A percentile compares a stretch with the other conserved stretches of the same genome.
phyloP scores from a whole-genome alignment of 2,797 vertebrate genomes.

The Lerista edwardsae region DNA sequence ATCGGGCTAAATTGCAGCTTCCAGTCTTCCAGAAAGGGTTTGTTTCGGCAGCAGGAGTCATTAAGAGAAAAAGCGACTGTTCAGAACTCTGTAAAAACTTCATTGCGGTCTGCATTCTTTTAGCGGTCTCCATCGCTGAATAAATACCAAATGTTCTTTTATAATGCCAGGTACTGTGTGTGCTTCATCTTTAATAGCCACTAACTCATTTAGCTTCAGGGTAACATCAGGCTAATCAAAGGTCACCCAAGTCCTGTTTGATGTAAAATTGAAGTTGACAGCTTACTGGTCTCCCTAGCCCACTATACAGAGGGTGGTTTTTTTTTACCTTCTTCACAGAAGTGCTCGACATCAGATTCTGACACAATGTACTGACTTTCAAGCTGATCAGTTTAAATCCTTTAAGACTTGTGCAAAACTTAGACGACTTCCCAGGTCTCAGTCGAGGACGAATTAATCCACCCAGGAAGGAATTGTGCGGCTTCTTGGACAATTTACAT shows the following conservation, averaged over 20 bases:
- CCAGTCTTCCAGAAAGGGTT: slow-evolving; percentile 17
- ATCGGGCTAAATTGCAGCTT: slow-evolving; percentile 15
- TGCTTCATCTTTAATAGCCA: slow-evolving; percentile 61
- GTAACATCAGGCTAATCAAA: slow-evolving; percentile 67
- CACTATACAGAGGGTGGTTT: slow-evolving; percentile 37
- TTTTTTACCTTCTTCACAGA: background rate
- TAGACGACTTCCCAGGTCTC: slow-evolving; percentile 41
- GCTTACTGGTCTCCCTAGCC: slow-evolving; percentile 40
- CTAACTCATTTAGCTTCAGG: slow-evolving; percentile 67
- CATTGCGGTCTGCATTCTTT: slow-evolving; percentile 30
- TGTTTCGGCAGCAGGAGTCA: slow-evolving; percentile 22
- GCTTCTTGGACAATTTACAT: slow-evolving; percentile 28
- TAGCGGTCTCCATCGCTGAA: slow-evolving; percentile 41
- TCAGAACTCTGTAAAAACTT: slow-evolving; percentile 8
- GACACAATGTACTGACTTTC: slow-evolving; percentile 58
- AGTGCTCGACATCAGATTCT: slow-evolving; percentile 53
- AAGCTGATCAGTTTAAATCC: slow-evolving; percentile 51
- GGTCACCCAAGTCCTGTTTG: slow-evolving; percentile 43
- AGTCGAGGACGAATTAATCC: slow-evolving; percentile 15
- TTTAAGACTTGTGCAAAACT: slow-evolving; percentile 50
- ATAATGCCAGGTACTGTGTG: slow-evolving; percentile 45
- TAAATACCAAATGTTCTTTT: slow-evolving; percentile 59
- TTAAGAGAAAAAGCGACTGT: slow-evolving; percentile 15
- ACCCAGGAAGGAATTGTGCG: slow-evolving; percentile 33
- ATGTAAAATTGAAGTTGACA: slow-evolving; percentile 66